Evolutionary conservation across 2,113 vertebrate species (phyloP).

Genomic region (Odocoileus virginianus): DNA sequence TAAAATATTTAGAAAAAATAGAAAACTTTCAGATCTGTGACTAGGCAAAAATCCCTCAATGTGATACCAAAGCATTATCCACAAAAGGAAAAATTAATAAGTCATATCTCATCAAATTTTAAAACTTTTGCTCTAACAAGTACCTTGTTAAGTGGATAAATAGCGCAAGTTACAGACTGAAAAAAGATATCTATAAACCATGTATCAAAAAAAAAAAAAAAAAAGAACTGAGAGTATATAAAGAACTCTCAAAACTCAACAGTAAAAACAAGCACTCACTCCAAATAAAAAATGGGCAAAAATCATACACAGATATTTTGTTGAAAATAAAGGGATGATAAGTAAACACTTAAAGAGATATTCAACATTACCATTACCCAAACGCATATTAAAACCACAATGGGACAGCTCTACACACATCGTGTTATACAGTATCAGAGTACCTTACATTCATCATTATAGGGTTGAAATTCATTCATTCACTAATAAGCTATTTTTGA

Average conservation of each 20-base stretch:
- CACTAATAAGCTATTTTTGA: neutral
- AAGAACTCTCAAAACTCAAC: neutral
- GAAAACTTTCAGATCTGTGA: neutral
- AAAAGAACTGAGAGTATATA: neutral
- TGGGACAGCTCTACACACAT: neutral
- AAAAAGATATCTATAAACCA: neutral
- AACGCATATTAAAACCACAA: neutral
- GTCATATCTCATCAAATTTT: neutral
- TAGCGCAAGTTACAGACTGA: neutral
- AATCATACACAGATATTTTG: neutral
- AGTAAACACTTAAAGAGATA: neutral
- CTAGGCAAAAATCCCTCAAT: neutral
- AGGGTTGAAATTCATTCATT: neutral
- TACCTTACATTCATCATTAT: neutral
- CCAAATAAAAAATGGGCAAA: neutral
- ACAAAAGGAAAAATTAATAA: neutral
- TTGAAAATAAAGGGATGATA: neutral
- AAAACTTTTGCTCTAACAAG: constrained; percentile 18
- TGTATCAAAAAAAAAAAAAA: too few relatives aligned
- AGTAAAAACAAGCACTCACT: neutral
- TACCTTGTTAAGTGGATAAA: neutral
- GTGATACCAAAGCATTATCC: neutral
- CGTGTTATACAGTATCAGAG: neutral
- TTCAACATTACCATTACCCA: neutral
- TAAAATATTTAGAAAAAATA: neutral